Conservation (phyloP, 2,113 vertebrate genomes). For the Bambusicola thoracicus region DNA sequence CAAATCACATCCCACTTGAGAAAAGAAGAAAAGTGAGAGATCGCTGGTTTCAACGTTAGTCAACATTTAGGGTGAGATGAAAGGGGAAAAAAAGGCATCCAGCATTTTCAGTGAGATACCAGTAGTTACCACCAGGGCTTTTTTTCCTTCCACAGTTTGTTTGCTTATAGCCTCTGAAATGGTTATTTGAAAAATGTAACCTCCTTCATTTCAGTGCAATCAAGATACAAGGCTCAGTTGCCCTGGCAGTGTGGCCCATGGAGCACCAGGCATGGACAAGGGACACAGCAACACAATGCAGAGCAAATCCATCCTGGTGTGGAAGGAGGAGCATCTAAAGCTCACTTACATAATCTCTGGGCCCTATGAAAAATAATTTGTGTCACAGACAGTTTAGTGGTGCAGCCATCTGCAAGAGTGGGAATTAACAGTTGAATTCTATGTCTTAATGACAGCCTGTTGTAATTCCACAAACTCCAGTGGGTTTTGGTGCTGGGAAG, state of each 20-base stretch:
- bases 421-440: not conserved
- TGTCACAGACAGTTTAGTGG: not conserved
- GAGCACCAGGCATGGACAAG: not conserved
- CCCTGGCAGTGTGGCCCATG: not conserved
- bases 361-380: not conserved
- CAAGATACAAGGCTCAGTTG: accelerated
- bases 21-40: not conserved
- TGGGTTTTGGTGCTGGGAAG: not conserved
- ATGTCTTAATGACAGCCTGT: not conserved
- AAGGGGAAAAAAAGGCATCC: not conserved
- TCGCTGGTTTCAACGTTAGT: not conserved
- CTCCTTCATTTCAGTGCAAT: not conserved
- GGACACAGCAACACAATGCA: accelerated
- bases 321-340: not conserved
- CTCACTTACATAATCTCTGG: not conserved
- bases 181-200: not conserved
- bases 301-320: not conserved
- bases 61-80: not conserved
- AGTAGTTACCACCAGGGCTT: not conserved
- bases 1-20: not conserved
- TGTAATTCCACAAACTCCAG: not conserved
- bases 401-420: not conserved
- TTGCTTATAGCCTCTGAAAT: not conserved
- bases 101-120: not conserved
- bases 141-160: not conserved